Evolutionary conservation across 2,797 vertebrate species (phyloP).

Genomic region (Cephalopachus bancanus): DNA sequence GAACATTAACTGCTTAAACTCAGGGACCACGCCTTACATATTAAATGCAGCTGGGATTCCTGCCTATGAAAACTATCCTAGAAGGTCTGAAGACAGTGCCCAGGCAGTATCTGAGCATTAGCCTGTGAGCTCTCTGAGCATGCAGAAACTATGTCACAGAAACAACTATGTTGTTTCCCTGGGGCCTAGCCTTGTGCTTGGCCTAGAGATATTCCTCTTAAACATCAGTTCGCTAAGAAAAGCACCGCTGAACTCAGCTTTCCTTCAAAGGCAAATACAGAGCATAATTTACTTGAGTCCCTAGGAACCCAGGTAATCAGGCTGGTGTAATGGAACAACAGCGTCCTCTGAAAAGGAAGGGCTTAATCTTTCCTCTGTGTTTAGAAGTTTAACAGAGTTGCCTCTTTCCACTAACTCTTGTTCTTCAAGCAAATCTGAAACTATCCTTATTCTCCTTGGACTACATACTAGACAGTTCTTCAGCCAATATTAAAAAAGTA

Average conservation of each 20-base stretch:
- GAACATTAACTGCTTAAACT: not conserved
- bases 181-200: fast-evolving
- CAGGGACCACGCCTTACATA: fast-evolving
- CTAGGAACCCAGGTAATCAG: not conserved
- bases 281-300: not conserved
- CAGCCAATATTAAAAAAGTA: not conserved
- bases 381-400: not conserved
- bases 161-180: not conserved
- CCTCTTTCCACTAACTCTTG: not conserved
- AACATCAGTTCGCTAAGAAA: not conserved
- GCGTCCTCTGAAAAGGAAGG: not conserved
- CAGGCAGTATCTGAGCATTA: not conserved
- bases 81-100: not conserved
- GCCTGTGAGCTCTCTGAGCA: too few relatives aligned
- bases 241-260: not conserved
- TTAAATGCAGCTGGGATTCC: fast-evolving
- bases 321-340: fast-evolving
- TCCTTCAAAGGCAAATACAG: not conserved
- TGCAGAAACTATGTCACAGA: not conserved
- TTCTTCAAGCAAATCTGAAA: not conserved
- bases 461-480: not conserved
- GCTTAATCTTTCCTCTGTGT: fast-evolving
- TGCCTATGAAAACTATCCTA: fast-evolving
- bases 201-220: not conserved
- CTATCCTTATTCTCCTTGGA: not conserved